Base-by-base conservation (phyloP, 2,113 vertebrate species). In the Carassius carassius region DNA sequence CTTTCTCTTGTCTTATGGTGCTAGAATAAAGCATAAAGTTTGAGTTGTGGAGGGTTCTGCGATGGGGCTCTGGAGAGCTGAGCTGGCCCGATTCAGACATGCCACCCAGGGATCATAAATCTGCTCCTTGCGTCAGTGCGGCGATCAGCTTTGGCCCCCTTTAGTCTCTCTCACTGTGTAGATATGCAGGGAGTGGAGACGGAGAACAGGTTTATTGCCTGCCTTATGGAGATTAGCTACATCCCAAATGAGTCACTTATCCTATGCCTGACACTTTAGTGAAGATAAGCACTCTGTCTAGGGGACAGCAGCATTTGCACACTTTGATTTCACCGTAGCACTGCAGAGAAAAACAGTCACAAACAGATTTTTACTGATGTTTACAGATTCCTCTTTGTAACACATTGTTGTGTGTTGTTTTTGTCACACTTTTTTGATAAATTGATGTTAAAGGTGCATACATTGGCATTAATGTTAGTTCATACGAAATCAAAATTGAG, bases 81-180 rank as follows among this genome's bases (percentile, higher is more conserved):
- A 85, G 84, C 84, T 74, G 44, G 82, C 82, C 82, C 25, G 25
- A 35, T 63, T 84, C 72, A 63, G 37, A 62, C 70, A 58, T 62
- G 21, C 70, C 82, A 84, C 85, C 78, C 72, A 63, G 72, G 73
- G 77, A 86, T 70, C 83, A 84, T 81, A 88, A 88, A 88, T 88
- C 86, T 82, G 82, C 84, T 85, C 65, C 32, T 79, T 25, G 56
- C 49, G 47, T 78, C 74, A 47, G 32, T 65, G 69, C 63, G 54
- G 54, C 16, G 58, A 83, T 87, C 87, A 62, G 80, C 47, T 54
- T 12, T 41, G 56, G 73, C 74, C 35, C 14, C 32, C 54, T 60
- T 41, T 78, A 78, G 65, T 86, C 77, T 86, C 69, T 81, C 62
- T 69, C 51, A 70, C 76, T 86, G 81, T 16, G 84, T 86, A 44